Conservation (phyloP, 2,797 vertebrate genomes). For the Acipenser ruthenus region DNA sequence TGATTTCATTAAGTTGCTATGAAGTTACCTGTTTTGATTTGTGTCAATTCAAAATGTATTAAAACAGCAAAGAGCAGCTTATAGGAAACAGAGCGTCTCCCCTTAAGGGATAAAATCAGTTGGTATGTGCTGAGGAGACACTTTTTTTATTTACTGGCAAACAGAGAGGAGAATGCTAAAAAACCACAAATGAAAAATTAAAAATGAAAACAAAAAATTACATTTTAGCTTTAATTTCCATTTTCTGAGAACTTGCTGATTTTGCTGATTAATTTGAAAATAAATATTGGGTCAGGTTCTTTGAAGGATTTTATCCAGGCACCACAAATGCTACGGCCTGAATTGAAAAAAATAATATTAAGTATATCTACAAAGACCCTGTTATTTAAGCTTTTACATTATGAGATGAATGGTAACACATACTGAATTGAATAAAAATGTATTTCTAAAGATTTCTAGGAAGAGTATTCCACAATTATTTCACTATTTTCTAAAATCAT, state of each 20-base stretch:
- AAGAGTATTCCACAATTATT: too few species aligned
- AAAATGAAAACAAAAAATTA: conserved; percentile 34
- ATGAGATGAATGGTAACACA: too few species aligned
- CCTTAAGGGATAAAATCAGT: conserved; percentile 71
- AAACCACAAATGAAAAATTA: conserved; percentile 41
- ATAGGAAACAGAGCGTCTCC: conserved; percentile 71
- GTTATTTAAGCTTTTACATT: too few species aligned
- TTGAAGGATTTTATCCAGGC: not conserved
- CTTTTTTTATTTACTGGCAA: conserved; percentile 54
- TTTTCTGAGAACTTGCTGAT: conserved; percentile 29
- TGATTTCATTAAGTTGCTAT: conserved; percentile 24
- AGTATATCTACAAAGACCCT: too few species aligned
- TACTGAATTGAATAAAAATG: too few species aligned
- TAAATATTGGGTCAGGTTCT: conserved; percentile 5
- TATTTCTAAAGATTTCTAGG: too few species aligned
- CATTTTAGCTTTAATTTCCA: conserved; percentile 25
- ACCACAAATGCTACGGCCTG: not conserved
- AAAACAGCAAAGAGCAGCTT: conserved; percentile 24
- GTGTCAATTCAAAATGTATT: conserved; percentile 40
- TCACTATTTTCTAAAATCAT: too few species aligned
- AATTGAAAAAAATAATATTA: too few species aligned
- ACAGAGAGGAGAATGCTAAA: conserved; percentile 44
- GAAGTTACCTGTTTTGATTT: conserved; percentile 38
- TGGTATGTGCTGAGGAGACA: conserved; percentile 61
- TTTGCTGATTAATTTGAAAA: conserved; percentile 20